Conservation (phyloP, 2,888 invertebrate genomes). For the Mongoloraphidia duomilia region DNA sequence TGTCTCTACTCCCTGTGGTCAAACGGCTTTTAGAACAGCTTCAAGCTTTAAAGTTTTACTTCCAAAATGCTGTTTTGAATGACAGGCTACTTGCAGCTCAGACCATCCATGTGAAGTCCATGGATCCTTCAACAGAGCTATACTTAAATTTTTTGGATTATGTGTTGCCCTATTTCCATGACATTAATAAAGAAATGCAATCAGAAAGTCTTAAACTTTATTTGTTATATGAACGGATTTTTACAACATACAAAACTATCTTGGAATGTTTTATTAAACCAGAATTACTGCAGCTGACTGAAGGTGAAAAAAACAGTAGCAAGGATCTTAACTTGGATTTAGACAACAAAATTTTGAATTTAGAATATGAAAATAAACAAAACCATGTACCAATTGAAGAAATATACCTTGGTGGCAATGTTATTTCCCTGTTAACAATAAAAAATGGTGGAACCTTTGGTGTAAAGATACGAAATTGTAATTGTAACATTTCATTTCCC, state of each 20-base stretch:
- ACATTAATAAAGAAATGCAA: conserved; percentile 13
- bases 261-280: conserved; percentile 9
- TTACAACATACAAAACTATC: conserved; percentile 7
- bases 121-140: conserved; percentile 1
- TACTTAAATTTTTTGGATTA: conserved; percentile 11
- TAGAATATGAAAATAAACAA: no score
- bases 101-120: background rate
- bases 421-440: no score
- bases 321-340: background rate
- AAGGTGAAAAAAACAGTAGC: conserved; percentile 1
- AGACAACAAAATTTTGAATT: no score
- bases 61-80: conserved; percentile 1
- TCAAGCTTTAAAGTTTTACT: background rate
- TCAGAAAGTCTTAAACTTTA: conserved; percentile 12
- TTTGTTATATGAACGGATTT: conserved; percentile 9
- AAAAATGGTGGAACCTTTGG: no score
- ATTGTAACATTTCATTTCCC: no score
- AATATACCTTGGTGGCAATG: no score
- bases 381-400: no score
- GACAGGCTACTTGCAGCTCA: conserved; percentile 1
- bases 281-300: conserved; percentile 2
- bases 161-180: conserved; percentile 11
- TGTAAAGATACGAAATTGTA: no score
- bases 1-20: conserved; percentile 4
- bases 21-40: conserved; percentile 1